Percentiles rank a stretch among this genome's conserved stretches.
Evolutionary conservation across 1,140 invertebrate species (phyloP).

Genomic region (Bombus balteatus): DNA sequence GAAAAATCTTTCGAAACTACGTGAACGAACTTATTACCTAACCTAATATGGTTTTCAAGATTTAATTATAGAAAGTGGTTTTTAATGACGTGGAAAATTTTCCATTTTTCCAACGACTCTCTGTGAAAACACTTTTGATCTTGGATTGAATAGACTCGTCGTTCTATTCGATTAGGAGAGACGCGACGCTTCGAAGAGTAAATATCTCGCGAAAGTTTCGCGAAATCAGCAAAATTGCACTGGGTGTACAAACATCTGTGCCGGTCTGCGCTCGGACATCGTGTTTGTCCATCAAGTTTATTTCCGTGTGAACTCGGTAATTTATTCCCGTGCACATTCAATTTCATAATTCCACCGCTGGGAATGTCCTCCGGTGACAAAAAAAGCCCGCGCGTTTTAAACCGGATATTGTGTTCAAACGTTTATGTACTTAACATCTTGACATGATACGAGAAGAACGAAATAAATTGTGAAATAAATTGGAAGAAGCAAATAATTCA

Average conservation of each 20-base stretch:
- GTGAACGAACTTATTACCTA: background rate
- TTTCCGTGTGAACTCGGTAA: constrained; percentile 48
- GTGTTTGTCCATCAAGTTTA: constrained; percentile 53
- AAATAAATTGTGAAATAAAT: too few relatives aligned
- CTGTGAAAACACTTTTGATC: background rate
- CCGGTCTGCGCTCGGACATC: constrained; percentile 26
- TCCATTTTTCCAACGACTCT: background rate
- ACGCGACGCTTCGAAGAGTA: background rate
- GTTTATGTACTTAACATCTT: background rate
- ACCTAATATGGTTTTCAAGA: background rate
- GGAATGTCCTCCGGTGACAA: background rate
- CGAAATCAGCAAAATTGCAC: constrained; percentile 38
- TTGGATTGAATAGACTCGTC: constrained; percentile 1
- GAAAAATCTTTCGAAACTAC: too few relatives aligned
- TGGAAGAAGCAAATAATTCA: background rate
- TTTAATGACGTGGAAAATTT: background rate
- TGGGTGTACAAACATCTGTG: constrained; percentile 41
- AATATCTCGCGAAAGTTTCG: constrained; percentile 33
- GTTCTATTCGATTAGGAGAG: constrained; percentile 20
- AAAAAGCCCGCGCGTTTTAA: background rate
- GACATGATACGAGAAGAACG: background rate
- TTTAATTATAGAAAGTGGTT: background rate
- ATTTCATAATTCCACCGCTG: constrained; percentile 20
- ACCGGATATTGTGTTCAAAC: background rate
- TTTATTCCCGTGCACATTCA: constrained; percentile 39